Base-by-base conservation (phyloP, 2,888 invertebrate genomes). In the Incurvaria masculella region DNA sequence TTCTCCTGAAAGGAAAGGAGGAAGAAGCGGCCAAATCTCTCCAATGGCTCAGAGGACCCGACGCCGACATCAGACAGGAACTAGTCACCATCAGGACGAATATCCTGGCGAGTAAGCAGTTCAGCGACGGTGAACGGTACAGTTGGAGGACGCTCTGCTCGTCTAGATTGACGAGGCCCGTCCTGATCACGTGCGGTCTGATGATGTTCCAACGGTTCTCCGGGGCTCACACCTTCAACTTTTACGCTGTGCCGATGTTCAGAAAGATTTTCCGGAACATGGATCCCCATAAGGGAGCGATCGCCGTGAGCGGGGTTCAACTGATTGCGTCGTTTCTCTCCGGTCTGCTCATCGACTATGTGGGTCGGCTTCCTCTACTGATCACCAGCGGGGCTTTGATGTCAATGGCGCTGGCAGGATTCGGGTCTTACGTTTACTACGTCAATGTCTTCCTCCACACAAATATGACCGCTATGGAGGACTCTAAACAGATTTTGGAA, bases 121-220 rank as follows among this genome's bases (percentile, higher is more conserved):
- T 68, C 42, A 63, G 70, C 16, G 67, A 71, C 1, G 66, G 69
- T 1, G 61, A 66, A 16, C 61, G 67, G 0, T 68, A 72, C 6
- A 72, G 68, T 46, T 52, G 73, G 0, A 72, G 72, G 48, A 66
- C 65, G 1, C 55, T 80, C 1, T 56, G 75, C 4, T 79, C 79
- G 0, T 72, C 74, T 53, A 61, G 79, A 10, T 56, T 81, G 45
- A 73, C 72, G 0, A 83, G 86, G 56, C 94, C 94, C 11, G 84
- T 91, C 18, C 70, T 89, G 46, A 89, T 94, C 46, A 89, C 91
- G 1, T 88, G 93, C 61, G 88, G 89, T 1, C 73, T 94, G 49
- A 94, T 94, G 92, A 86, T 93, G 67, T 93, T 94, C 65, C 94
- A 93, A 62, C 84, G 91, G 49, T 88, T 88, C 60, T 88, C 88